These are phyloP conservation scores for Phylloscopus collybita DNA, from an alignment of 2,797 vertebrate genomes.

Conservation along the genomic window DNA sequence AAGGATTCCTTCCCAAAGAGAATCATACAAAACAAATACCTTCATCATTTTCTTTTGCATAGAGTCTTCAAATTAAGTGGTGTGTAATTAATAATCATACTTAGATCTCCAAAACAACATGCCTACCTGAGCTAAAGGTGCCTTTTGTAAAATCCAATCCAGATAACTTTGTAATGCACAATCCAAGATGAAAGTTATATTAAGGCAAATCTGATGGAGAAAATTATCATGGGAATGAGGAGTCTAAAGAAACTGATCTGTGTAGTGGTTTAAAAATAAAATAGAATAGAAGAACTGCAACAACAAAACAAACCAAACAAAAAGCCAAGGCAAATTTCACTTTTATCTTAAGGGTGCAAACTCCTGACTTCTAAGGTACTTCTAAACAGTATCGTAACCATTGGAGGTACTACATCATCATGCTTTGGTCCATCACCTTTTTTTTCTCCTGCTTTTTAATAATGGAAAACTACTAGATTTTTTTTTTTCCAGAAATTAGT, in stretches of 20 bases:
- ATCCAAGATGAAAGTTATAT: neutral
- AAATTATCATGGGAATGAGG: neutral
- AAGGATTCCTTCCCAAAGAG: neutral
- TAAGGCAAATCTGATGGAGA: neutral
- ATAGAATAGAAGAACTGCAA: neutral
- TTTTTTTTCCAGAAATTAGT: neutral
- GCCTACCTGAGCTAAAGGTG: neutral
- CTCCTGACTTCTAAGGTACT: neutral
- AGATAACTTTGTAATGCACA: neutral
- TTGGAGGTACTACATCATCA: conserved; percentile 18
- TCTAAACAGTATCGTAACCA: neutral
- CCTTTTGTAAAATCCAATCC: neutral
- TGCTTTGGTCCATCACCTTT: neutral
- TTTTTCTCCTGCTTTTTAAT: neutral
- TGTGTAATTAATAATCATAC: neutral
- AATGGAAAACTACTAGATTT: neutral
- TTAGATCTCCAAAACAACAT: neutral
- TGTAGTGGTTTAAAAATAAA: neutral
- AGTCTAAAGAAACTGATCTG: neutral
- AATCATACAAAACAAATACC: neutral
- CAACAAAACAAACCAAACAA: neutral
- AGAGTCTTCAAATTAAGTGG: neutral
- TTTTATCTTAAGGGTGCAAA: neutral
- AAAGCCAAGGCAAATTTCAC: neutral
- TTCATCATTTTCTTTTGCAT: neutral